phyloP scores from a whole-genome alignment of 2,113 vertebrate species.

The Pholis gunnellus region DNA sequence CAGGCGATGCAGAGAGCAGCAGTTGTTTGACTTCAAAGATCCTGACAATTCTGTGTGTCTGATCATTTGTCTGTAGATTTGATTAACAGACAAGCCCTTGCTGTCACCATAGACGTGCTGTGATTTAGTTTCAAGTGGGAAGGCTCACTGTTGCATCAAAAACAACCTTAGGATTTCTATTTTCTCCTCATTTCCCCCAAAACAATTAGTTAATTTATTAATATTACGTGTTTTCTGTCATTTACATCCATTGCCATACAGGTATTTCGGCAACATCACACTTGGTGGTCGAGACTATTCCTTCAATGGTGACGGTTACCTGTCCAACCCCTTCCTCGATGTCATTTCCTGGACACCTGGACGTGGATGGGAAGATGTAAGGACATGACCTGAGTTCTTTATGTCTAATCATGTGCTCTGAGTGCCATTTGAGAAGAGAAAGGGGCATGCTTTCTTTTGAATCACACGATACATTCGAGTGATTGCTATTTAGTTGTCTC shows the following conservation, averaged over 20 bases:
- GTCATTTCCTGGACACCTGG: conserved; percentile 94
- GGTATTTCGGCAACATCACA: conserved; percentile 96
- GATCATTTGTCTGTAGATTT: conserved; percentile 70
- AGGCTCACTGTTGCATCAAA: conserved; percentile 40
- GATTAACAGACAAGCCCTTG: conserved; percentile 62
- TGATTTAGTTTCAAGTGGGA: conserved; percentile 49
- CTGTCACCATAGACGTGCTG: conserved; percentile 49
- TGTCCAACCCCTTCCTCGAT: conserved; percentile 93
- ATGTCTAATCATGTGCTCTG: not conserved
- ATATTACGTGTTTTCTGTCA: conserved; percentile 18
- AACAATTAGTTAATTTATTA: conserved; percentile 6
- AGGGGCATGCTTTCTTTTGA: not conserved
- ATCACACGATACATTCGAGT: not conserved
- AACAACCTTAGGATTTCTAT: not conserved
- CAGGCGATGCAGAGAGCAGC: conserved; percentile 48
- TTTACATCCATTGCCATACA: conserved; percentile 58
- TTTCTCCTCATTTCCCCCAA: conserved; percentile 3
- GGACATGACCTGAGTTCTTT: conserved; percentile 58
- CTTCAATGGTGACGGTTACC: conserved; percentile 92
- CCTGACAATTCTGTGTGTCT: conserved; percentile 57
- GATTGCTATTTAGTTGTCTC: conserved; percentile 21
- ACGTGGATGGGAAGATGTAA: conserved; percentile 96
- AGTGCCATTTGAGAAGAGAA: conserved; percentile 8
- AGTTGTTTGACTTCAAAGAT: conserved; percentile 70
- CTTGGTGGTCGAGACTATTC: conserved; percentile 94